Percentiles rank a stretch among this genome's conserved stretches.
Conservation (phyloP, 2,797 vertebrate species). For the Hippopotamyrus pictus region DNA sequence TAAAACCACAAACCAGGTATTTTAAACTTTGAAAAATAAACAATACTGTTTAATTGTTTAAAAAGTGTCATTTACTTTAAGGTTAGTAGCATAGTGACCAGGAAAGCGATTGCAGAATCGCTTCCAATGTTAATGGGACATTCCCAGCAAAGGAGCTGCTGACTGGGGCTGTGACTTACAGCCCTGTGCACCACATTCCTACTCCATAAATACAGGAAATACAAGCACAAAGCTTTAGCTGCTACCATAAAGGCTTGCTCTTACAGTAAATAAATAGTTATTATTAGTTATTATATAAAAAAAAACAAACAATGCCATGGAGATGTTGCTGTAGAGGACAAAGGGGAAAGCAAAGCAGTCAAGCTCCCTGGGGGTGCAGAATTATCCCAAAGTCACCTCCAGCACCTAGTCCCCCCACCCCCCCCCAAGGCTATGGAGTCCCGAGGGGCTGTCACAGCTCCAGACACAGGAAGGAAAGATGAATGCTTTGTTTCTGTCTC, state of each 20-base stretch:
- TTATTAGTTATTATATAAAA: background rate
- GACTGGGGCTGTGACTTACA: background rate
- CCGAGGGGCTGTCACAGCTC: conserved; percentile 50
- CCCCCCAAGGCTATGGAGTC: conserved; percentile 28
- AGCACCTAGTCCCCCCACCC: background rate
- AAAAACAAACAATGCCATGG: background rate
- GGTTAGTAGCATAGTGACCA: background rate
- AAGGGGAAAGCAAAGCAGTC: background rate
- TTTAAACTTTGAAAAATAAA: background rate
- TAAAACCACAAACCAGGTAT: background rate
- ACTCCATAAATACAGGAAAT: background rate
- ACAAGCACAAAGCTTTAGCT: background rate
- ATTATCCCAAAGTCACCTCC: conserved; percentile 23
- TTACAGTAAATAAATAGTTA: background rate
- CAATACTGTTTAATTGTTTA: background rate
- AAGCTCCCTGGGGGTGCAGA: background rate
- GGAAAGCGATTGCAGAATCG: background rate
- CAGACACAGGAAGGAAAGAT: conserved; percentile 51
- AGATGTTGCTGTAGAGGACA: background rate
- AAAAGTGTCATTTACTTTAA: background rate
- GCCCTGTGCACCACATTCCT: background rate
- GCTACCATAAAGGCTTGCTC: background rate
- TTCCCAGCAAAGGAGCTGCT: background rate
- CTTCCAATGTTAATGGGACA: background rate
- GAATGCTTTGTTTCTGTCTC: conserved; percentile 55